These are phyloP conservation scores for Crocodylus rhombifer DNA, from an alignment of 2,797 vertebrate genomes.

Conservation along the genomic window DNA sequence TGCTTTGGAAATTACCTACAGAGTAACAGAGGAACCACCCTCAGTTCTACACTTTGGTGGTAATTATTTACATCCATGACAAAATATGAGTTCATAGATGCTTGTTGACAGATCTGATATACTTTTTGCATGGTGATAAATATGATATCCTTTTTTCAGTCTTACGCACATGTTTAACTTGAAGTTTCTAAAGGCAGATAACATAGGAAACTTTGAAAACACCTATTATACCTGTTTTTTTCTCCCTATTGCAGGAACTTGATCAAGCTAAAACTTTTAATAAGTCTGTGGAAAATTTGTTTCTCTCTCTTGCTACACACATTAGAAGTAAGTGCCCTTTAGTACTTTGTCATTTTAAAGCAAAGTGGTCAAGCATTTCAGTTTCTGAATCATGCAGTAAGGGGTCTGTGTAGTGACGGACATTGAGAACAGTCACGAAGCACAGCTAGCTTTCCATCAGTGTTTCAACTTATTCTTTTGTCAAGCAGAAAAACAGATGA, in stretches of 20 bases:
- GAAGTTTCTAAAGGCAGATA: neutral
- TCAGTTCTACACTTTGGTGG: neutral
- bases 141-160: neutral
- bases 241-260: constrained; percentile 80
- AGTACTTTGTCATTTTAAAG: constrained; percentile 8
- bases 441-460: neutral
- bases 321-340: constrained; percentile 89
- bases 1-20: neutral
- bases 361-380: accelerated
- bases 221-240: neutral
- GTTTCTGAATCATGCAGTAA: neutral
- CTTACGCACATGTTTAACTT: neutral
- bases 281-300: constrained; percentile 91
- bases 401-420: neutral
- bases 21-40: neutral
- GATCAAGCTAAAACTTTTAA: constrained; percentile 84
- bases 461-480: neutral
- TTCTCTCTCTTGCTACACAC: constrained; percentile 85
- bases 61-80: neutral
- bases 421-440: neutral
- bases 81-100: neutral
- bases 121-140: neutral
- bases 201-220: neutral
- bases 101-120: neutral
- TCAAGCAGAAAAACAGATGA: neutral